Percentiles rank a stretch among this genome's conserved stretches.
Conservation (phyloP, 1,140 invertebrate species). For the Trichogramma pretiosum region DNA sequence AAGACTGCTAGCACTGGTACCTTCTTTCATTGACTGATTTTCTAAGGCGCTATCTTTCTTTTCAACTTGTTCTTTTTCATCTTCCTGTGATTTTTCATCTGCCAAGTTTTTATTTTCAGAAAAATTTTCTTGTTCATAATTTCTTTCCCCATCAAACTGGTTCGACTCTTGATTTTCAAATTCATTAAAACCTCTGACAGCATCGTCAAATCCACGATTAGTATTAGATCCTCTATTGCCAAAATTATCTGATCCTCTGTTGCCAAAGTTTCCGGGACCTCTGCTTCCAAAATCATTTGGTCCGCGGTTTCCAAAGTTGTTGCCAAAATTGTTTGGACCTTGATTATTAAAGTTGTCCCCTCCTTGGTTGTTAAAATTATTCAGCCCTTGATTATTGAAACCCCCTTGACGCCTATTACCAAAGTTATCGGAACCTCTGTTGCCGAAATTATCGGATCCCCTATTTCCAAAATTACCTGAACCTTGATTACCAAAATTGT, state of each 20-base stretch:
- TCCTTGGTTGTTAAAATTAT: neutral
- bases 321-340: neutral
- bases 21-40: no score
- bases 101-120: no score
- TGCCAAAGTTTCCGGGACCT: neutral
- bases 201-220: no score
- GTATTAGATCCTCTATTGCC: conserved; percentile 6
- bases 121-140: no score
- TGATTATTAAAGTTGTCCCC: conserved; percentile 3
- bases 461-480: conserved; percentile 2
- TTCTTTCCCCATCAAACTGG: no score
- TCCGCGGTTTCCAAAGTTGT: conserved; percentile 8
- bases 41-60: no score
- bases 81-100: no score
- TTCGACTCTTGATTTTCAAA: conserved; percentile 1
- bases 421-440: conserved; percentile 2
- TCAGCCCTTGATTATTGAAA: conserved; percentile 3
- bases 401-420: neutral
- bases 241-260: conserved; percentile 3
- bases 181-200: neutral
- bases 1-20: no score
- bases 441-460: conserved; percentile 10
- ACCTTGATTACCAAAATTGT: conserved; percentile 15
- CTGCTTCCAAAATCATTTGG: neutral
- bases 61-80: no score